Base-by-base conservation (phyloP, 1,140 invertebrate genomes). In the Brachionus angularis region DNA sequence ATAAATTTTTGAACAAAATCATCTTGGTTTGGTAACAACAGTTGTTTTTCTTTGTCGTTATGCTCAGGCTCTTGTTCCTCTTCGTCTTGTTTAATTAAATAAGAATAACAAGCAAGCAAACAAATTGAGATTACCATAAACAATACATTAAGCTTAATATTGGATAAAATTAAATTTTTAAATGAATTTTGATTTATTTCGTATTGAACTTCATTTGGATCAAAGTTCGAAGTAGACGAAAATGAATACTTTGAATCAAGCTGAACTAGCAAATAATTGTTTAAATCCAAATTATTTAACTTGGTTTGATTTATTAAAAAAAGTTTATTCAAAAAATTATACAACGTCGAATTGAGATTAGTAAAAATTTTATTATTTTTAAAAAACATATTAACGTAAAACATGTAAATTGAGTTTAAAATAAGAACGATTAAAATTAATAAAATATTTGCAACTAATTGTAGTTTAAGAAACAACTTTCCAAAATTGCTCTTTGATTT, bases 81-180 rank as follows among this genome's bases (percentile, higher is more conserved):
- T 8, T 58, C 18, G 25, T 12, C 27, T 29, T 39, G 18, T 21
- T 58, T 58, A 2, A 58, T 5, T 34, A 58, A 21, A 23, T 58
- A 58, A 36, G 53, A 58, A 42, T 39, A 58, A 18, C 36, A 10
- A 8, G 33, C 53, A 16, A 58, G 53, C 8, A 36, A 39, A 39
- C 53, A 58, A 23, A 58, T 23, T 21, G 53, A 58, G 39, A 58
- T 39, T 23, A 58, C 18, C 53, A 58, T 42, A 36, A 58, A 58
- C 36, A 39, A 58, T 12, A 58, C 21, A 25, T 58, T 58, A 25
- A 58, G 12, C 14, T 58, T 18, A 39, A 58, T 23, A 58, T 58
- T 58, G 8, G 34, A 58, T 4, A 58, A 21, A 1, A 23, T 2
- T 23, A 27, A 42, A 18, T n/a, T 55, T 42, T 5, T 42, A 2